phyloP scores from a whole-genome alignment of 2,888 invertebrate species.

The Monopis laevigella region DNA sequence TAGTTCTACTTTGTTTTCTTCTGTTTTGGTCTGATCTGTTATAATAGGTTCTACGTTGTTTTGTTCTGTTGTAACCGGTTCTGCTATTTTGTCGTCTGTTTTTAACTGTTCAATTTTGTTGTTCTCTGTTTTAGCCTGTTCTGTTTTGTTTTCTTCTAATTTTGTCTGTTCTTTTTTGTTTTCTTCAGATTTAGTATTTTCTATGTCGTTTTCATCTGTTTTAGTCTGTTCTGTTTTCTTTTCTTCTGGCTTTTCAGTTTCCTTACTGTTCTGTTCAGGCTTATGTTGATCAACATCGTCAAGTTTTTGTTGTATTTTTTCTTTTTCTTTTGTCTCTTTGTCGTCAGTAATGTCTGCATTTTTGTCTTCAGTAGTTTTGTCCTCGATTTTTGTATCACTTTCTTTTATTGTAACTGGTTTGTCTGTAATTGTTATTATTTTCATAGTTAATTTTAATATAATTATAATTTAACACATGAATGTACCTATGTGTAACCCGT shows the following conservation, averaged over 20 bases:
- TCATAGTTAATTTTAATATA: conserved; percentile 13
- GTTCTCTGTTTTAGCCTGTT: conserved; percentile 23
- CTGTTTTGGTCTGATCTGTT: conserved; percentile 28
- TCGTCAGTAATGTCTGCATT: background rate
- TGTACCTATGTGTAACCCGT: no score
- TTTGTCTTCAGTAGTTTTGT: background rate
- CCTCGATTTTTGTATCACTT: conserved; percentile 16
- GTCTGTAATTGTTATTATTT: conserved; percentile 23
- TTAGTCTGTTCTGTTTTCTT: background rate
- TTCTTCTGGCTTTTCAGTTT: background rate
- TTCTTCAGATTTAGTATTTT: conserved; percentile 11
- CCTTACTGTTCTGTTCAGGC: conserved; percentile 4
- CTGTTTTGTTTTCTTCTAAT: conserved; percentile 20
- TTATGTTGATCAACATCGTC: conserved; percentile 18
- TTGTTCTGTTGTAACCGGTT: conserved; percentile 4
- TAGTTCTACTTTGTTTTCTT: conserved; percentile 30
- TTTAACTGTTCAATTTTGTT: conserved; percentile 11
- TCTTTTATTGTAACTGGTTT: conserved; percentile 27
- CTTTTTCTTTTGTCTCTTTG: no score
- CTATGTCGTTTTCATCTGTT: background rate
- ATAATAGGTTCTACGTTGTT: conserved; percentile 22
- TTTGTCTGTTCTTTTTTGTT: conserved; percentile 15
- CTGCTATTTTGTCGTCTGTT: conserved; percentile 23
- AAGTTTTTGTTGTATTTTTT: conserved; percentile 7
- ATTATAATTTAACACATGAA: no score